These are phyloP conservation scores for Karalla daura DNA, from an alignment of 2,797 vertebrate species.

Conservation along the genomic window DNA sequence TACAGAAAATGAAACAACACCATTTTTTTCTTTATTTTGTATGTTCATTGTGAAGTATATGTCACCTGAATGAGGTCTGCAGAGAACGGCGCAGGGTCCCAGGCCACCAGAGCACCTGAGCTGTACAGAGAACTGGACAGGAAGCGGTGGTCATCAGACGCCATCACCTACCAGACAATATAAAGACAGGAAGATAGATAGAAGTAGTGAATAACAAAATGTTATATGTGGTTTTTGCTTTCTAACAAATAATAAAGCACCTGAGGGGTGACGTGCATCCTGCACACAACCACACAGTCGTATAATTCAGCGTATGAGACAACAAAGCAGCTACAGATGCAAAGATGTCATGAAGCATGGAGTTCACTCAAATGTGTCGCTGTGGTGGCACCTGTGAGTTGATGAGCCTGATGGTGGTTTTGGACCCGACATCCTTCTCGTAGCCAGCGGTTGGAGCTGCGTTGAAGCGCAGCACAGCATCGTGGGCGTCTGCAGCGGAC, in stretches of 20 bases:
- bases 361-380: too few species aligned
- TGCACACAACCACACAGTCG: too few species aligned
- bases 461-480: slow-evolving; percentile 86
- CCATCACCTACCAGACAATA: slow-evolving; percentile 86
- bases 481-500: slow-evolving; percentile 78
- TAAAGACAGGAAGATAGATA: neutral
- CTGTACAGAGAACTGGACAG: slow-evolving; percentile 86
- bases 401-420: slow-evolving; percentile 85
- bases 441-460: slow-evolving; percentile 80
- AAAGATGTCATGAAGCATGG: too few species aligned
- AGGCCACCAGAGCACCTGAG: slow-evolving; percentile 83
- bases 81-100: slow-evolving; percentile 86
- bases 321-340: too few species aligned
- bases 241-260: too few species aligned
- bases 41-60: neutral
- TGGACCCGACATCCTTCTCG: slow-evolving; percentile 85
- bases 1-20: too few species aligned
- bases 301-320: too few species aligned
- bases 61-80: slow-evolving; percentile 82
- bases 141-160: slow-evolving; percentile 83
- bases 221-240: too few species aligned
- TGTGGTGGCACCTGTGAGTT: slow-evolving; percentile 84
- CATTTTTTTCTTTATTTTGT: too few species aligned
- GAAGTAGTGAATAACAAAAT: neutral
- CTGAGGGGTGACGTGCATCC: too few species aligned